These are phyloP conservation scores for Urocitellus parryii DNA, from an alignment of 2,113 vertebrate species.

Conservation along the genomic window DNA sequence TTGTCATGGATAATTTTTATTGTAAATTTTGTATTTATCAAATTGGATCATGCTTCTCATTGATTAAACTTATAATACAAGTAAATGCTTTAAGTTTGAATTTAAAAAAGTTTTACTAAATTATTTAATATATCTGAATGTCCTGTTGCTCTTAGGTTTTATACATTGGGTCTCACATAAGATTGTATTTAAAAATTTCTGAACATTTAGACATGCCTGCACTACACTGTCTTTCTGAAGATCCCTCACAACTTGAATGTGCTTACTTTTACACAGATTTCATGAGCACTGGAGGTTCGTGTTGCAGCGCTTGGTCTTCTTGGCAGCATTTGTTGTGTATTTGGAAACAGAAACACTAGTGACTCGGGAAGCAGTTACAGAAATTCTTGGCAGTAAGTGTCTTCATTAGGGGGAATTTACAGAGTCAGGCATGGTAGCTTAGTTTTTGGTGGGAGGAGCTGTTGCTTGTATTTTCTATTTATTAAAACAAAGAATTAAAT, in stretches of 20 bases:
- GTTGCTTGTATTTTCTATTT: neutral
- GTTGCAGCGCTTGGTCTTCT: constrained; percentile 95
- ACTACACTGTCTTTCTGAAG: neutral
- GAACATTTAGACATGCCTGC: neutral
- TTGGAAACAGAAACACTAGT: constrained; percentile 96
- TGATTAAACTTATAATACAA: constrained; percentile 31
- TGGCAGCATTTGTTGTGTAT: constrained; percentile 96
- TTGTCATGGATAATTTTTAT: neutral
- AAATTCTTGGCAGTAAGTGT: constrained; percentile 96
- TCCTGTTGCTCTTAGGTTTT: neutral
- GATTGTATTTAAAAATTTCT: constrained; percentile 33
- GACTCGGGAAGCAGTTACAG: constrained; percentile 94
- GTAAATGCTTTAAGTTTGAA: constrained; percentile 4
- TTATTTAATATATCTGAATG: neutral
- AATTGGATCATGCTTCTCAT: neutral
- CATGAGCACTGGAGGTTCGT: constrained; percentile 99
- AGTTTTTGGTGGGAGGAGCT: constrained; percentile 35
- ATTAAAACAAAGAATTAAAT: neutral
- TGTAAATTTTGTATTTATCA: constrained; percentile 25
- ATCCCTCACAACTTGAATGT: neutral
- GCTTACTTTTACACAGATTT: constrained; percentile 88
- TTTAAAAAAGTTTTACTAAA: neutral
- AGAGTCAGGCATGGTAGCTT: neutral
- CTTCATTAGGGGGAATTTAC: neutral
- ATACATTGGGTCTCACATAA: neutral